Evolutionary conservation across 2,797 vertebrate genomes (phyloP), one percentile per base, ranked within the genome.

Genomic region (Poecilia gillii): DNA sequence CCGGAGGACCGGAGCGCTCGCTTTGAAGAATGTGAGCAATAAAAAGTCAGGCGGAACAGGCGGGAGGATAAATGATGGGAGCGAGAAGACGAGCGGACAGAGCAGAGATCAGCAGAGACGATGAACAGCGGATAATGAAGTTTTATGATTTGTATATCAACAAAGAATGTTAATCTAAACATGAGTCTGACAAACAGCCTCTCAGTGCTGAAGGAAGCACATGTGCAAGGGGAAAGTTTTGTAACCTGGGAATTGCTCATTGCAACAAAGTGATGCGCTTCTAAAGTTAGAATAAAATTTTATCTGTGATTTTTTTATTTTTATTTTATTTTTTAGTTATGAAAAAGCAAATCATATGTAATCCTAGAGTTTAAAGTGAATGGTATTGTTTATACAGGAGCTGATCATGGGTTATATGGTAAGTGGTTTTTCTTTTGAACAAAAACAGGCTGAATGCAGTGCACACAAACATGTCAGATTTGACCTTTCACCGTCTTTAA

Each of bases 21-120:
- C 72, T 79, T 62, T 91, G 90, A 90, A 83, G 77, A 86, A 91
- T 87, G 85, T 25, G 72, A 84, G 85, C 79, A 87, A 91, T 89
- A 84, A 41, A 46, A 66, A 53, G 73, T 0, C n/a, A 57, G 1
- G 25, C 79, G 49, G 84, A 76, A 51, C 33, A 16, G 47, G 82
- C 31, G 6, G 57, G 62, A 23, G 49, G 41, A 78, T 45, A 55
- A 57, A 78, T 45, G 80, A 87, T 57, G 62, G 81, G 81, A 85
- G 74, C 39, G 78, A 75, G 70, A 72, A 62, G 13, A 55, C 53
- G 9, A 25, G 74, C 2, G 59, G 74, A 53, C 36, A 41, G 75
- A 66, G 72, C 1, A 72, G 78, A 74, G 74, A 85, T 41, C 41
- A 68, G 81, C 39, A 49, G 57, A 84, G 47, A 36, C 18, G n/a